Conservation (phyloP, 1,140 invertebrate species). For the Palaemon carinicauda region DNA sequence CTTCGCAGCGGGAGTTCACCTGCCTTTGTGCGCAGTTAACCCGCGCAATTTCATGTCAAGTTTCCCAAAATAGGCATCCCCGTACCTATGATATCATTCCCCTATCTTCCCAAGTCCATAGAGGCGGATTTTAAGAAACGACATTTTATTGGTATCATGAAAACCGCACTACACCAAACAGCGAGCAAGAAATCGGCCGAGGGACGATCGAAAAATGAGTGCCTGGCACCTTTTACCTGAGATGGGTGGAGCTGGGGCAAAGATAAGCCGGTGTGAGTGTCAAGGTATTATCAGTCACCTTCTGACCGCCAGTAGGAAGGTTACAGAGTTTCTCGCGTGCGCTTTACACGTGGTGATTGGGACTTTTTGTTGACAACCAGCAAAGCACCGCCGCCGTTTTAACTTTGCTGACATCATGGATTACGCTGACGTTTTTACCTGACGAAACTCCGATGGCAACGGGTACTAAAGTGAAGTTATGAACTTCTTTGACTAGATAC, state of each 20-base stretch:
- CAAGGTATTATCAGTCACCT: conserved; percentile 45
- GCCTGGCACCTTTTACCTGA: conserved; percentile 30
- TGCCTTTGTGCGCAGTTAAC: no score
- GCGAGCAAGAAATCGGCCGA: background rate
- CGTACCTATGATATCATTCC: no score
- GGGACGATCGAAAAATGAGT: background rate
- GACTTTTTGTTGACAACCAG: background rate
- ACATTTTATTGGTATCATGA: background rate
- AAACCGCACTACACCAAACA: background rate
- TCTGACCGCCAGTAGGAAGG: conserved; percentile 4
- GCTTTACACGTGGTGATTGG: conserved; percentile 12
- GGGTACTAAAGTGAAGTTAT: no score
- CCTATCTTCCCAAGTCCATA: no score
- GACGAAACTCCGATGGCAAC: background rate
- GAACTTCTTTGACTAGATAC: no score
- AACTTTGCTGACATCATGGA: background rate
- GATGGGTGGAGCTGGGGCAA: conserved; percentile 37
- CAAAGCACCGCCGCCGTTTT: background rate
- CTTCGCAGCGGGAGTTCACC: no score
- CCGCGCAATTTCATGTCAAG: no score
- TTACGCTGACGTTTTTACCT: background rate
- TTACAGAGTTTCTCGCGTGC: background rate
- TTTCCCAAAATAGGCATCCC: no score
- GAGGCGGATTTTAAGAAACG: no score
- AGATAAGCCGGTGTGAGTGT: conserved; percentile 40